Evolutionary conservation across 2,797 vertebrate genomes (phyloP), one percentile per base, ranked within the genome.

Genomic region (Spondyliosoma cantharus): DNA sequence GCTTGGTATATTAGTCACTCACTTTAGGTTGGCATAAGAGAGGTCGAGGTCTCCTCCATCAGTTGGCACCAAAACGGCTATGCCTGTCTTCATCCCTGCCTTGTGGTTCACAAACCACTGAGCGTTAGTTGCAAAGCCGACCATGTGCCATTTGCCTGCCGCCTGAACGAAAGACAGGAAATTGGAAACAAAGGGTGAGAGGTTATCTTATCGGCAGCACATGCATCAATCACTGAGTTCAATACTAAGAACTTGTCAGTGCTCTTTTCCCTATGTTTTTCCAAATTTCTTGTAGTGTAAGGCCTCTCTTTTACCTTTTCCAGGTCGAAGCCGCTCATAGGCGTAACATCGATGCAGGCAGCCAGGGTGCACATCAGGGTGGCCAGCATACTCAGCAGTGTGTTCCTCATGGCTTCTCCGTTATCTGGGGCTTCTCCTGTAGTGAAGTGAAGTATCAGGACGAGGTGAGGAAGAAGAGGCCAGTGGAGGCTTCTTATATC

Each of bases 71-170:
- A 97, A 20, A 4, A 81, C 7, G 0, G 93, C 92, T 9, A 78
- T 93, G 63, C 97, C 96, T 93, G 96, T 94, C 91, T 93, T 96
- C 95, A 98, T 93, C 1, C 5, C 2, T 0, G 48, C 83, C 84
- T 93, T 97, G 78, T 95, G 87, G 56, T 85, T 93, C 65, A 91
- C 94, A 91, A 97, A 97, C 97, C 97, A 99, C 60, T 83, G 74
- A 6, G 96, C 92, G 42, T 97, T 96, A 83, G 96, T 96, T 71
- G 96, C 97, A 74, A 97, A 87, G 52, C 95, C 97, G 0, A 94
- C 70, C 65, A 93, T 84, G 93, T 95, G 97, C 97, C 97, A 99
- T 71, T 82, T 96, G 20, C 97, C 97, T 2, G 89, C 60, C 72
- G 97, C 88, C 97, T 98, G 82, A 77, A 25, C 12, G 22, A 73